Evolutionary conservation across 2,888 invertebrate genomes (phyloP).

Genomic region (Linnaemya vulpina): DNA sequence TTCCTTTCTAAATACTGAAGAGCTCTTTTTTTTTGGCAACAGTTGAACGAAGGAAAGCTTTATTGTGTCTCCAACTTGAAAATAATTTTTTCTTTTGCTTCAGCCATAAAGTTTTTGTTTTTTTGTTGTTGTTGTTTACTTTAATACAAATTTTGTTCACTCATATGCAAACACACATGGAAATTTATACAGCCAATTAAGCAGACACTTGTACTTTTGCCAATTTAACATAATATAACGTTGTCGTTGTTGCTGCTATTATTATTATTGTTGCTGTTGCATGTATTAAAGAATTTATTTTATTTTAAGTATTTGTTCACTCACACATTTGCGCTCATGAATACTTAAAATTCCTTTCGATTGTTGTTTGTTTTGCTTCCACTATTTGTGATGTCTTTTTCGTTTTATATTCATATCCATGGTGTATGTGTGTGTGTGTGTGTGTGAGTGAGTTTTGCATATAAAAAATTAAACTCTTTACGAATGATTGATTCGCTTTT

Average conservation of each 20-base stretch:
- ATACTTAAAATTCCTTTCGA: constrained; percentile 58
- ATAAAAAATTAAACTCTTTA: constrained; percentile 55
- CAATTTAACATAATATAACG: constrained; percentile 22
- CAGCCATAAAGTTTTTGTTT: background rate
- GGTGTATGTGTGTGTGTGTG: background rate
- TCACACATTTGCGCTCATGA: constrained; percentile 28
- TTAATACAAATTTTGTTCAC: background rate
- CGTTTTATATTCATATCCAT: constrained; percentile 14
- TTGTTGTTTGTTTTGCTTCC: constrained; percentile 23
- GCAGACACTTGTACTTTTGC: constrained; percentile 46
- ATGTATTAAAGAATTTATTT: constrained; percentile 38
- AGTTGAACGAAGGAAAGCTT: constrained; percentile 6
- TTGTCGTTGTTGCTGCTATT: background rate
- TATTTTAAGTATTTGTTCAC: constrained; percentile 32
- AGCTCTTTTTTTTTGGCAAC: constrained; percentile 15
- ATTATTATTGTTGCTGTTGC: constrained; percentile 2
- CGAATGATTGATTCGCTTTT: constrained; percentile 65
- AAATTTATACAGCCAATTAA: constrained; percentile 52
- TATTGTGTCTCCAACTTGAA: background rate
- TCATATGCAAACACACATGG: constrained; percentile 21
- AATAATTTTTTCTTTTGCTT: background rate
- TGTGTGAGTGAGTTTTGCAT: background rate
- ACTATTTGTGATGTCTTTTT: constrained; percentile 4
- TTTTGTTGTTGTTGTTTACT: no score
- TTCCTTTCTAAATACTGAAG: background rate